Evolutionary conservation across 1,140 invertebrate genomes (phyloP).

Genomic region (Drosophila sulfurigaster): DNA sequence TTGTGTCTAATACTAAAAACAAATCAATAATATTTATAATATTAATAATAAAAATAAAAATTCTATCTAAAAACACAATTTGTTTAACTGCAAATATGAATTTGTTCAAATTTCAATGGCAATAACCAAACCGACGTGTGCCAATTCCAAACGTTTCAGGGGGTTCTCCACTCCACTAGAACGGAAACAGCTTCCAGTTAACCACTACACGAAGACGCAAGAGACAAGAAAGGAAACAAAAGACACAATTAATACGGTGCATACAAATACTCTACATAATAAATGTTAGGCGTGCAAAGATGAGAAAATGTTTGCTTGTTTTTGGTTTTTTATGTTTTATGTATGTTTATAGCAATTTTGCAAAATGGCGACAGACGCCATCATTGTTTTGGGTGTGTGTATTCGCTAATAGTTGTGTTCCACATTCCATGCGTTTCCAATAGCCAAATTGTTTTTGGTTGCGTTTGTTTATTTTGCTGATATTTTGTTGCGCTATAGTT

Average conservation of each 20-base stretch:
- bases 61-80: slow-evolving; percentile 81
- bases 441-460: slow-evolving; percentile 62
- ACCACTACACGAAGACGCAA: slow-evolving; percentile 63
- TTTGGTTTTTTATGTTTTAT: slow-evolving; percentile 34
- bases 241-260: slow-evolving; percentile 37
- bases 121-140: slow-evolving; percentile 61
- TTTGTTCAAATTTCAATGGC: slow-evolving; percentile 76
- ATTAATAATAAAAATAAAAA: slow-evolving; percentile 72
- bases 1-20: slow-evolving; percentile 74
- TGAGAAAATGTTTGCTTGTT: slow-evolving; percentile 53
- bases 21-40: slow-evolving; percentile 74
- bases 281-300: slow-evolving; percentile 61
- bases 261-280: background rate
- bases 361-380: slow-evolving; percentile 58
- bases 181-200: slow-evolving; percentile 84
- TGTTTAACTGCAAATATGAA: slow-evolving; percentile 65
- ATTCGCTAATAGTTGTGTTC: slow-evolving; percentile 49
- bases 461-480: slow-evolving; percentile 45
- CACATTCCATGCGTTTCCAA: slow-evolving; percentile 77
- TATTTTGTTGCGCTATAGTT: slow-evolving; percentile 46
- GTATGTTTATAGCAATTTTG: slow-evolving; percentile 38
- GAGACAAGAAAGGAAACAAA: slow-evolving; percentile 48
- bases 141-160: slow-evolving; percentile 68
- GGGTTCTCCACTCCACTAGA: slow-evolving; percentile 61
- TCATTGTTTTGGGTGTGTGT: slow-evolving; percentile 48